Evolutionary conservation across 2,797 vertebrate species (phyloP).

Genomic region (Alosa sapidissima): DNA sequence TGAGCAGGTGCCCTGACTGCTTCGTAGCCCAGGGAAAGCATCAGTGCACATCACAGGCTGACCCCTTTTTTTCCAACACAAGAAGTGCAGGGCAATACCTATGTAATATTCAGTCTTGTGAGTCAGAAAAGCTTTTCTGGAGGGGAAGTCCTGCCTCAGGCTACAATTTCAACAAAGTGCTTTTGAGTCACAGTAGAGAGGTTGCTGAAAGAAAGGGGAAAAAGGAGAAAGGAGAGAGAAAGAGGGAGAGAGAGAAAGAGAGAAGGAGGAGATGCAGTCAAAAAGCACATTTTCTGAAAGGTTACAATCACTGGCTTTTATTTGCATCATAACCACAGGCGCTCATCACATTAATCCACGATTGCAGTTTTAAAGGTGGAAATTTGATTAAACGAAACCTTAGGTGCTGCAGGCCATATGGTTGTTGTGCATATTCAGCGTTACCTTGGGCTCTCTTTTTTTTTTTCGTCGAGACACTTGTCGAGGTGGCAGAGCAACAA

Average conservation of each 20-base stretch:
- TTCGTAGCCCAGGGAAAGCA: slow-evolving; percentile 15
- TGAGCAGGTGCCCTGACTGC: background rate
- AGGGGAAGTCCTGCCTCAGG: slow-evolving; percentile 14
- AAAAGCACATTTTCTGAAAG: background rate
- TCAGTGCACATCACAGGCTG: slow-evolving; percentile 4
- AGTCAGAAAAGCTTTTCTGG: slow-evolving; percentile 18
- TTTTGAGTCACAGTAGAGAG: slow-evolving; percentile 22
- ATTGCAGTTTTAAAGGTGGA: background rate
- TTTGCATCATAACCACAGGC: slow-evolving; percentile 15
- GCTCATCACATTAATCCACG: background rate
- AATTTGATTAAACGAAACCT: background rate
- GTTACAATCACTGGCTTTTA: slow-evolving; percentile 23
- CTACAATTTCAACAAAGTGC: slow-evolving; percentile 25
- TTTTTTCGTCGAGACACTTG: background rate
- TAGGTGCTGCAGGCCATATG: slow-evolving; percentile 1
- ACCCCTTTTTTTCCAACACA: background rate
- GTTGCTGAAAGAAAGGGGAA: background rate
- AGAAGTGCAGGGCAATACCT: slow-evolving; percentile 17
- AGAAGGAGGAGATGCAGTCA: background rate
- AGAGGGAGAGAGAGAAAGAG: background rate
- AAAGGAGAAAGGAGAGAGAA: background rate
- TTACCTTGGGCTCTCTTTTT: background rate
- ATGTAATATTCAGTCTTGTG: slow-evolving; percentile 25
- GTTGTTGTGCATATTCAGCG: background rate
- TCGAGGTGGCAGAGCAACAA: background rate